Base-by-base conservation (phyloP, 2,888 invertebrate genomes). In the Polydrusus cervinus region DNA sequence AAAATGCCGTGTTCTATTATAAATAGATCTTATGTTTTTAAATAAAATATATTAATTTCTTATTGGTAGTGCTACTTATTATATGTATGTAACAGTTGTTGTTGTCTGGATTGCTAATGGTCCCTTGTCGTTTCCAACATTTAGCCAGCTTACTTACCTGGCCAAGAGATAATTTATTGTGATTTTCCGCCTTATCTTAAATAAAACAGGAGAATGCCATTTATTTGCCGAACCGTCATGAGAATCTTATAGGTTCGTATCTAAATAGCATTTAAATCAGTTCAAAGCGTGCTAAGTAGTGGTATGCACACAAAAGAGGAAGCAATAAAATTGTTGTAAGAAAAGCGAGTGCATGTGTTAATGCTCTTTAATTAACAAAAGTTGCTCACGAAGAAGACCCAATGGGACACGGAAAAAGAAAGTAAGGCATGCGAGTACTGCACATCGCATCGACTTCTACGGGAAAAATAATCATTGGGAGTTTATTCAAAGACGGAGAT, bases 301-400 rank as follows among this genome's bases (percentile, higher is more conserved):
- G 70, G 70, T 74, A 70, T 65, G 69, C 70, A 64, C 70, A 74
- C 70, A 70, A 70, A 74, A 74, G 70, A 74, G 74, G 74, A 74
- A 74, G 70, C 74, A 70, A 74, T 70, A 65, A 74, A 74, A 74
- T 64, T 47, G 66, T 70, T 74, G 74, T 74, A 70, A 66, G 60
- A 65, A 57, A 70, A 70, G 30, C 74, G 65, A 74, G 70, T 74
- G 70, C 74, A 74, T 74, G 74, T 74, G 70, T 66, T 74, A 70
- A 74, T 74, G 70, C 51, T 40, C 70, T 49, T 66, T 75, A 75
- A 75, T 75, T 75, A 75, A 75, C 75, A 47, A 40, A 67, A 75
- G 62, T 5, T 40, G 45, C 47, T 67, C 75, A 75, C 75, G 75
- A 75, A 71, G 66, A 62, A 67, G 74, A 65, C 57, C 69, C 64